Conservation (phyloP, 2,888 invertebrate genomes). For the Hermaeophaga mercurialis region DNA sequence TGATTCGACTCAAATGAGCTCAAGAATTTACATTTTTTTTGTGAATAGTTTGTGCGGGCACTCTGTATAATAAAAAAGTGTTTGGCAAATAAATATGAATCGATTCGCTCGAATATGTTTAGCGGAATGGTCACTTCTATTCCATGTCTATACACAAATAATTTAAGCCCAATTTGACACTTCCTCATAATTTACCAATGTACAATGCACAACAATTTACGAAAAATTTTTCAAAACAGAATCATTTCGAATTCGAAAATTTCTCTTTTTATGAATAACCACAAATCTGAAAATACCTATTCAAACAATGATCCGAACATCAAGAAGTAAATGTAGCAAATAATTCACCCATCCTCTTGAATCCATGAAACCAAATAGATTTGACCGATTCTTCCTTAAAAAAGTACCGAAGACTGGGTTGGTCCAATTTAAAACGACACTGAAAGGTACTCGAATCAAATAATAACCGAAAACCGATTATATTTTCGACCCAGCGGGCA, state of each 20-base stretch:
- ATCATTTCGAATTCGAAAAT: not conserved
- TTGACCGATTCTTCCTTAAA: not conserved
- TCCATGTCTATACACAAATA: too few relatives aligned
- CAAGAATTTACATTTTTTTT: too few relatives aligned
- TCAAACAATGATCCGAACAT: conserved; percentile 22
- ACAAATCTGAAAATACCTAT: conserved; percentile 25
- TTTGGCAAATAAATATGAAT: too few relatives aligned
- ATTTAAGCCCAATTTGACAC: not conserved
- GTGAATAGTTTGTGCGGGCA: too few relatives aligned
- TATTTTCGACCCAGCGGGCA: conserved; percentile 41
- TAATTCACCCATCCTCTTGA: conserved; percentile 22
- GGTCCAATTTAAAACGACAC: conserved; percentile 16
- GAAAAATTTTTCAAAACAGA: not conserved
- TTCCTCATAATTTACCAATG: not conserved
- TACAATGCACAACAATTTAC: not conserved
- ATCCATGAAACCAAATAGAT: conserved; percentile 1
- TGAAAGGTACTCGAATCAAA: conserved; percentile 24
- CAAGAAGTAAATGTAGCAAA: conserved; percentile 33
- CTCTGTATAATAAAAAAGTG: too few relatives aligned
- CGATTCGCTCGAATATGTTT: too few relatives aligned
- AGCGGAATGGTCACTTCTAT: not conserved
- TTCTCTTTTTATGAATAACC: conserved; percentile 25
- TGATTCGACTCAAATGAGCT: too few relatives aligned
- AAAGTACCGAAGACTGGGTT: conserved; percentile 2
- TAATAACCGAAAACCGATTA: conserved; percentile 33